Evolutionary conservation across 2,113 vertebrate species (phyloP).

Genomic region (Desmodus rotundus): DNA sequence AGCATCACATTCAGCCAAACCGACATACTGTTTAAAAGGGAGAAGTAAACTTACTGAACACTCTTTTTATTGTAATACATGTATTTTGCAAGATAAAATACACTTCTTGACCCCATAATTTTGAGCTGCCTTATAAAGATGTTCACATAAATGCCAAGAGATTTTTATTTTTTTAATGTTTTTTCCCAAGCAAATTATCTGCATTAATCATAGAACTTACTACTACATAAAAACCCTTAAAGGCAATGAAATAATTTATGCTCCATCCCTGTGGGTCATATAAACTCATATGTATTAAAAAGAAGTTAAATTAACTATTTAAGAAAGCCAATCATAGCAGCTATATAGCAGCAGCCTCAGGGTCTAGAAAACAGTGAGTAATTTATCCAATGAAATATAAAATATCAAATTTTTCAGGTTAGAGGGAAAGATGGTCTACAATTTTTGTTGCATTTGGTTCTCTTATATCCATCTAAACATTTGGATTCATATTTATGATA

Average conservation of each 20-base stretch:
- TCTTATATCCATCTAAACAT: not conserved
- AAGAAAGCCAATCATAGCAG: not conserved
- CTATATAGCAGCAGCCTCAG: not conserved
- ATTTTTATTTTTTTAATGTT: not conserved
- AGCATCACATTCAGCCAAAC: slow-evolving; percentile 44
- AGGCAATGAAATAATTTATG: slow-evolving; percentile 9
- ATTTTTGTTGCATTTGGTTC: not conserved
- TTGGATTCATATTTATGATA: not conserved
- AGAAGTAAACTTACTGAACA: slow-evolving; percentile 41
- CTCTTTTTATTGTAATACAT: slow-evolving; percentile 27
- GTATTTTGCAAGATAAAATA: slow-evolving; percentile 27
- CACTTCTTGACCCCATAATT: not conserved
- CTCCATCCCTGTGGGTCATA: not conserved
- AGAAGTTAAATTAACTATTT: slow-evolving; percentile 37
- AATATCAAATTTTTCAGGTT: not conserved
- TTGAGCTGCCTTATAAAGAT: not conserved
- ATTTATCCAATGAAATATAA: slow-evolving; percentile 28
- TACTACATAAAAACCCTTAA: slow-evolving; percentile 13
- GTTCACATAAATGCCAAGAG: not conserved
- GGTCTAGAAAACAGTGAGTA: not conserved
- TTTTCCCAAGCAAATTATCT: not conserved
- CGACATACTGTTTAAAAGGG: slow-evolving; percentile 17
- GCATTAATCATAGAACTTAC: not conserved
- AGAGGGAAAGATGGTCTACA: not conserved
- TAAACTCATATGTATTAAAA: slow-evolving; percentile 18